These are phyloP conservation scores for Loxodonta africana DNA, from an alignment of 2,113 vertebrate genomes.

Conservation along the genomic window DNA sequence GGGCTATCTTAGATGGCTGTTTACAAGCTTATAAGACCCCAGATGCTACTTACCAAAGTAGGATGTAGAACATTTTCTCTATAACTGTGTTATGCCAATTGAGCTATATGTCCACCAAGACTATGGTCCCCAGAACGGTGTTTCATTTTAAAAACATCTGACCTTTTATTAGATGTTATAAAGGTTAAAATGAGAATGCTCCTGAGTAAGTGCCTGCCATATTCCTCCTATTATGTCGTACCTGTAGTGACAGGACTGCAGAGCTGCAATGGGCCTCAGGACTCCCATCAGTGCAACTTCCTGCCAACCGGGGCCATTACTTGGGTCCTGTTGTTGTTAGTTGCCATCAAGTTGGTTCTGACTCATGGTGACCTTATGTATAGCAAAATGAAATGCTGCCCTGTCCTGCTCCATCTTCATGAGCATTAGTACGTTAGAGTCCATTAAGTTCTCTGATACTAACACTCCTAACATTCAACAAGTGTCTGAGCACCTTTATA, in stretches of 20 bases:
- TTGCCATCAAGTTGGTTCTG: background rate
- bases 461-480: background rate
- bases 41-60: too few species aligned
- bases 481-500: background rate
- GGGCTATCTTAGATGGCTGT: too few species aligned
- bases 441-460: background rate
- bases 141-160: too few species aligned
- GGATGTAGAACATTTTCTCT: too few species aligned
- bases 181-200: background rate
- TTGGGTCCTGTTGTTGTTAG: background rate
- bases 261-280: background rate
- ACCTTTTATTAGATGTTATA: background rate
- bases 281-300: background rate
- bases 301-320: background rate
- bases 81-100: too few species aligned
- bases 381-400: background rate
- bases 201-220: background rate
- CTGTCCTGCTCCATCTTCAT: background rate
- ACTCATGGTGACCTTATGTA: background rate
- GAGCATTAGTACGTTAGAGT: too few species aligned
- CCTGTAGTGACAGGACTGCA: accelerated
- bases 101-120: too few species aligned
- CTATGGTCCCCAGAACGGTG: too few species aligned
- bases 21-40: too few species aligned
- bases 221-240: background rate